Base-by-base conservation (phyloP, 2,888 invertebrate genomes). In the Arrhopalites spinosus region DNA sequence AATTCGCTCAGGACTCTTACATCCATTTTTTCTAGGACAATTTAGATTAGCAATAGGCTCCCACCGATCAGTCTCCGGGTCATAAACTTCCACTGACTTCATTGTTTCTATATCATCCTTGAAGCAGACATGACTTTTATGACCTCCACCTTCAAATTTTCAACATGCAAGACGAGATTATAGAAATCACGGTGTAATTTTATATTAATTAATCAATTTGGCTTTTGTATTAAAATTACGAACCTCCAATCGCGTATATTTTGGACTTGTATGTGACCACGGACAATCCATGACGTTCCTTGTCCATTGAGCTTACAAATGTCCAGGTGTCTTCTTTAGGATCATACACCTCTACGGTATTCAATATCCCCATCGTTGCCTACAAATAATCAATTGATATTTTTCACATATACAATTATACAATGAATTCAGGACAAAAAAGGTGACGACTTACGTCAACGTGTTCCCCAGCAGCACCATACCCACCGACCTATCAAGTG, bases 341-440 rank as follows among this genome's bases (percentile, higher is more conserved):
- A 45, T 73, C 53, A 43, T 72, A 76, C 43, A 66, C 53, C 25
- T 76, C 76, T 45, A 76, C 76, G 1, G 76, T 76, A 27, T 45
- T 67, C 5, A 73, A 27, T 30, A 74, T 67, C 7, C 64, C 64
- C 59, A 74, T 74, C 8, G 5, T 67, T 23, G 20, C 47, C 7
- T n/a, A n/a, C n/a, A n/a, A n/a, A n/a, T n/a, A n/a, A n/a, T n/a
- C n/a, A n/a, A n/a, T n/a, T n/a, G n/a, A n/a, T n/a, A n/a, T n/a
- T n/a, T n/a, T n/a, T n/a, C n/a, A n/a, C n/a, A n/a, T n/a, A n/a
- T n/a, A n/a, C n/a, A n/a, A n/a, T n/a, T n/a, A n/a, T n/a, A 15
- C 68, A 15, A 23, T 30, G 17, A 15, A 45, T 1, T 25, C 67
- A 50, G n/a, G n/a, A n/a, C n/a, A n/a, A n/a, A n/a, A n/a, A n/a